Conservation (phyloP, 2,113 vertebrate genomes). For the Microtus pennsylvanicus region DNA sequence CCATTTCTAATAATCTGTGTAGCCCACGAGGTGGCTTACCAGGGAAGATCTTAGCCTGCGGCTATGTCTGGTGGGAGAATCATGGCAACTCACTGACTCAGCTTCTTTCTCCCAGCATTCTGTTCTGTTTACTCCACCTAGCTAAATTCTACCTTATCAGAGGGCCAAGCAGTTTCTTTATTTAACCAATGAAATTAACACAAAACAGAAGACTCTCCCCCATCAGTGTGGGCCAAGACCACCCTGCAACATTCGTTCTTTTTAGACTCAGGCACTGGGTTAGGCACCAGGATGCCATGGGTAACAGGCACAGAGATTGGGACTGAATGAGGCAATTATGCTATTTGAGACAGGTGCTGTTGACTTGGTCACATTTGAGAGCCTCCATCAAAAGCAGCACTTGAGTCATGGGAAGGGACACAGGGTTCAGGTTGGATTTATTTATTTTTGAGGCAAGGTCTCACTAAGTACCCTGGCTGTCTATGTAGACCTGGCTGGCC, state of each 20-base stretch:
- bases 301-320: neutral
- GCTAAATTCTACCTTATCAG: too few species aligned
- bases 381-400: neutral
- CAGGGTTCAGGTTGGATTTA: neutral
- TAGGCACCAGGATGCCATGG: neutral
- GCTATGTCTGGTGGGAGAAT: too few species aligned
- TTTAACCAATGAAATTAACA: too few species aligned
- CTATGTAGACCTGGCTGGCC: neutral
- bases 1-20: too few species aligned
- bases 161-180: too few species aligned
- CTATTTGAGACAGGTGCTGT: neutral
- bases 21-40: too few species aligned
- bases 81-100: too few species aligned
- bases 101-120: too few species aligned
- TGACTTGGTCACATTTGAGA: neutral
- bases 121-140: too few species aligned
- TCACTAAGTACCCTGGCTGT: neutral
- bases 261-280: neutral
- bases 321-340: neutral
- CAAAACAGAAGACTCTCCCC: too few species aligned
- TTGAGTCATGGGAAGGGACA: neutral
- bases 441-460: neutral
- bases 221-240: too few species aligned
- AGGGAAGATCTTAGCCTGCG: too few species aligned
- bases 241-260: neutral